Evolutionary conservation across 2,797 vertebrate species (phyloP).

Genomic region (Moxostoma hubbsi): DNA sequence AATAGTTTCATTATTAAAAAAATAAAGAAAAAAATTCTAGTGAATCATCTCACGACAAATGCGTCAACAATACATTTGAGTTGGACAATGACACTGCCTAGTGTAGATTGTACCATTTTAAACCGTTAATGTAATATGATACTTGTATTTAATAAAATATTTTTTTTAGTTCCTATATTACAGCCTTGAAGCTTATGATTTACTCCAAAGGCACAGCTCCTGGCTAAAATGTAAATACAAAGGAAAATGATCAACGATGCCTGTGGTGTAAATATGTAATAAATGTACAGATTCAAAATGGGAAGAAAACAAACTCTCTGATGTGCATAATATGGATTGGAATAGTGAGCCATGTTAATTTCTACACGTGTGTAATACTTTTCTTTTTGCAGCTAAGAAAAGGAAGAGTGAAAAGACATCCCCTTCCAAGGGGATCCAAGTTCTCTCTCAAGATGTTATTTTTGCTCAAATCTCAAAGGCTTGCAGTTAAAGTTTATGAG

Average conservation of each 20-base stretch:
- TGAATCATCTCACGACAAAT: not conserved
- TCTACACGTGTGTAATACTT: constrained; percentile 42
- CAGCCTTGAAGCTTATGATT: not conserved
- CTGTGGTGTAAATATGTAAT: constrained; percentile 19
- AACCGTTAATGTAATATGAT: not conserved
- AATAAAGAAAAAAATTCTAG: not conserved
- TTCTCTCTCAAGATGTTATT: constrained; percentile 61
- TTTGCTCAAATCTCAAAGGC: constrained; percentile 61
- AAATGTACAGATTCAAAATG: constrained; percentile 23
- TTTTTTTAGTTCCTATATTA: not conserved
- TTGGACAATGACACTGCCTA: not conserved
- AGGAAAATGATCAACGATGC: constrained; percentile 22
- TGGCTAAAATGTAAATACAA: constrained; percentile 14
- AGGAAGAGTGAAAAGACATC: constrained; percentile 16
- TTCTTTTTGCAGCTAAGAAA: constrained; percentile 42
- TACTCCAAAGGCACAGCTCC: constrained; percentile 19
- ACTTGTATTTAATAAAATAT: constrained; percentile 8
- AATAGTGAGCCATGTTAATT: constrained; percentile 39
- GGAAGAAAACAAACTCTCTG: constrained; percentile 11
- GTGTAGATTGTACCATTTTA: not conserved
- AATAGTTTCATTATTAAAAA: not conserved
- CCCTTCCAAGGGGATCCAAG: constrained; percentile 52
- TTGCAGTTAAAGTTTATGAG: constrained; percentile 83
- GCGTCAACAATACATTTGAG: not conserved
- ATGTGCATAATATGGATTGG: constrained; percentile 12